Conservation (phyloP, 2,113 vertebrate species). For the Triplophysa dalaica region DNA sequence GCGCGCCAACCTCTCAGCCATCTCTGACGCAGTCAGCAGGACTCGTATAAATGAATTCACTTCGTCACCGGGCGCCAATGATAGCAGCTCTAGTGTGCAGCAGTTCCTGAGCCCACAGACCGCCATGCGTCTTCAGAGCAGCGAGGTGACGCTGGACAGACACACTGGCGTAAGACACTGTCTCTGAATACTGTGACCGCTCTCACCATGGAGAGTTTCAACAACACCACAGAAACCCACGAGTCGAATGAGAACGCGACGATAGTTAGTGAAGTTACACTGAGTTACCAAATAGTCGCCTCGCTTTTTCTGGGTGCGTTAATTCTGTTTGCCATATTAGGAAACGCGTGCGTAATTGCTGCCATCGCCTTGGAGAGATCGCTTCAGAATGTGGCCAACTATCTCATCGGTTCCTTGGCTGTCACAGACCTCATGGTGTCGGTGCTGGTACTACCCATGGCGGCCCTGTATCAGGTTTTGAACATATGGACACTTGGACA, state of each 20-base stretch:
- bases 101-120: constrained; percentile 57
- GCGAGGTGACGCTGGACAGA: constrained; percentile 56
- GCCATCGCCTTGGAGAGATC: constrained; percentile 93
- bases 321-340: constrained; percentile 90
- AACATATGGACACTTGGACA: constrained; percentile 98
- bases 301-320: constrained; percentile 86
- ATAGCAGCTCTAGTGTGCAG: constrained; percentile 67
- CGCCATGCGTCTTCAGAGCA: constrained; percentile 74
- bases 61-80: constrained; percentile 72
- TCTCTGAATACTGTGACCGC: constrained; percentile 41
- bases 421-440: constrained; percentile 98
- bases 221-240: constrained; percentile 71
- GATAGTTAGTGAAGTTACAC: constrained; percentile 72
- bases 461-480: constrained; percentile 94
- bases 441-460: constrained; percentile 96
- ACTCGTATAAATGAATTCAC: constrained; percentile 76
- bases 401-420: constrained; percentile 95
- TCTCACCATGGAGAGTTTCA: constrained; percentile 76
- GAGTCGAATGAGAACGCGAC: constrained; percentile 64
- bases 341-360: constrained; percentile 94
- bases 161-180: constrained; percentile 63
- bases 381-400: constrained; percentile 97
- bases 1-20: constrained; percentile 63
- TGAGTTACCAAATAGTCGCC: constrained; percentile 91
- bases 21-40: constrained; percentile 73